Conservation (phyloP, 2,888 invertebrate genomes). For the Mythimna loreyi region DNA sequence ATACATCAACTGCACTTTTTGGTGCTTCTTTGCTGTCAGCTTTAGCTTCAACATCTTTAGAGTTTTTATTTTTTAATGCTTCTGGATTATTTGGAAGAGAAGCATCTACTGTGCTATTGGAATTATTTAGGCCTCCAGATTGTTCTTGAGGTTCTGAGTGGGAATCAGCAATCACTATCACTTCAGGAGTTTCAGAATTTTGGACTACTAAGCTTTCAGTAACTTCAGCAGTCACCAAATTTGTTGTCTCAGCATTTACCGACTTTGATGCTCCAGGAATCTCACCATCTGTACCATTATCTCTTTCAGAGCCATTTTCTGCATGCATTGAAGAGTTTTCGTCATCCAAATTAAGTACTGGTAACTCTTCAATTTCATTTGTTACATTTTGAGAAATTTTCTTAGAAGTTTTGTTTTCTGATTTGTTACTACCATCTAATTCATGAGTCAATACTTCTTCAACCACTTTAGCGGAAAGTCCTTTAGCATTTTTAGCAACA, state of each 20-base stretch:
- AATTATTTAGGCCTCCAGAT: constrained; percentile 61
- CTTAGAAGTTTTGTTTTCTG: constrained; percentile 25
- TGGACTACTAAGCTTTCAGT: constrained; percentile 22
- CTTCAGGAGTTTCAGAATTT: constrained; percentile 25
- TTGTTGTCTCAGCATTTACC: neutral
- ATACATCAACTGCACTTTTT: constrained; percentile 45
- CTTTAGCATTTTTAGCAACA: constrained; percentile 43
- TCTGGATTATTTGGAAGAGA: constrained; percentile 86
- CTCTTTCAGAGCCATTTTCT: constrained; percentile 34
- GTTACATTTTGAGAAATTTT: constrained; percentile 8
- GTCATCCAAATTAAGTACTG: constrained; percentile 12
- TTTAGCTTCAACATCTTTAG: constrained; percentile 45
- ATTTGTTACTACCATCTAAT: constrained; percentile 25
- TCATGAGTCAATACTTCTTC: constrained; percentile 42
- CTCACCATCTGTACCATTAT: neutral
- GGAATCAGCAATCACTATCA: constrained; percentile 34
- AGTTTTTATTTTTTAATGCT: constrained; percentile 66
- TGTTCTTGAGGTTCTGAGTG: constrained; percentile 34
- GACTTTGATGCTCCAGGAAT: neutral
- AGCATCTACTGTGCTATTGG: constrained; percentile 75
- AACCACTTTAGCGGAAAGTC: constrained; percentile 44
- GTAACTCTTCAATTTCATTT: constrained; percentile 9
- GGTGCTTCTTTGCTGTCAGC: constrained; percentile 40
- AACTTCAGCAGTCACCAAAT: constrained; percentile 4
- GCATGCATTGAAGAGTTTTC: constrained; percentile 40